Conservation (phyloP, 2,113 vertebrate genomes). For the Oreochromis tanganicae region DNA sequence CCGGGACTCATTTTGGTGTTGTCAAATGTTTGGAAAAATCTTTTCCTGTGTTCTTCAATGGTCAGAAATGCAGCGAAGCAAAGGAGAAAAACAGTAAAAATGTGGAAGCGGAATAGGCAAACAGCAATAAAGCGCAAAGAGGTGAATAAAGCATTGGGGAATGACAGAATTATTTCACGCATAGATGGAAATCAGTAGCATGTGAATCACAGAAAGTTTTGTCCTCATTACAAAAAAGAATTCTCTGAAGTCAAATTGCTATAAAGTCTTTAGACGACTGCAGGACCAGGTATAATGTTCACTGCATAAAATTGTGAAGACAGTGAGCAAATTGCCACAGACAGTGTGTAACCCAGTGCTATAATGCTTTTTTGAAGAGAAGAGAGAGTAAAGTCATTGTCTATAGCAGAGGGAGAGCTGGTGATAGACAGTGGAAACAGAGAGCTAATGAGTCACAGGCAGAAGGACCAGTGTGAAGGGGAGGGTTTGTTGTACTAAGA, state of each 20-base stretch:
- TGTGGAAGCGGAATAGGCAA: background rate
- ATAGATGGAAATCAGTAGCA: background rate
- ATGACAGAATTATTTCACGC: constrained; percentile 10
- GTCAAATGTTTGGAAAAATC: background rate
- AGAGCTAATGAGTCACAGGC: background rate
- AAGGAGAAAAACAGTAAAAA: background rate
- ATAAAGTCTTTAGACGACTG: background rate
- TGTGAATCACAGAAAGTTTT: background rate
- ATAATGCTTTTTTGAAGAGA: background rate
- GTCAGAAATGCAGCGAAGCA: background rate
- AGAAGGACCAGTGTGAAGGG: background rate
- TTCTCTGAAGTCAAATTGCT: background rate
- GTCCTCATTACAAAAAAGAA: background rate
- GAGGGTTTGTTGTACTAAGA: background rate
- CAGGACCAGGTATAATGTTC: background rate
- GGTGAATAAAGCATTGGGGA: background rate
- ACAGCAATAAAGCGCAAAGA: background rate
- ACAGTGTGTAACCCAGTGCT: background rate
- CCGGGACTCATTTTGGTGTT: background rate
- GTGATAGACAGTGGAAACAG: background rate
- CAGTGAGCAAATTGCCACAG: background rate
- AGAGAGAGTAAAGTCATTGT: background rate
- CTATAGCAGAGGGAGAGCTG: background rate
- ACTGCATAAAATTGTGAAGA: background rate
- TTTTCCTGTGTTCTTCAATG: background rate